phyloP scores from a whole-genome alignment of 2,797 vertebrate genomes.

The Fundulus diaphanus region DNA sequence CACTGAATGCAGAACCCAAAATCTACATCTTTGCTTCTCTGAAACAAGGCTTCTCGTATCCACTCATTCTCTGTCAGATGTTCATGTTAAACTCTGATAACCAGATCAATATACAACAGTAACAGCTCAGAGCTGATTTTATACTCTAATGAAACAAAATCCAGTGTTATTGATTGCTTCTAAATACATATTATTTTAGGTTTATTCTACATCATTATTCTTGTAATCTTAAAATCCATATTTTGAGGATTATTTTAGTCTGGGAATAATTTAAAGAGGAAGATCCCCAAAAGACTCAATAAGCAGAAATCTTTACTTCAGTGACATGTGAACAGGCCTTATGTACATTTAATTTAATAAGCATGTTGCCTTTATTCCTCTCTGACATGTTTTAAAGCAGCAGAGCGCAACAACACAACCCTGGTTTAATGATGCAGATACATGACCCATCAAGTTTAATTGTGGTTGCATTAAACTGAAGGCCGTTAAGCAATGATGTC shows the following conservation, averaged over 20 bases:
- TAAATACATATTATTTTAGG: too few species aligned
- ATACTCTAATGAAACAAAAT: neutral
- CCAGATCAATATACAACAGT: neutral
- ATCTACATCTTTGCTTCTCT: neutral
- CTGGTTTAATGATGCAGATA: neutral
- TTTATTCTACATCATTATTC: too few species aligned
- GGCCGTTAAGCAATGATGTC: neutral
- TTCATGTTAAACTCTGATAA: neutral
- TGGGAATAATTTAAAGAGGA: neutral
- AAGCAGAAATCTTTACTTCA: neutral
- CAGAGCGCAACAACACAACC: neutral
- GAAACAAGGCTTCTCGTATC: neutral
- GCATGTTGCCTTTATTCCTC: neutral
- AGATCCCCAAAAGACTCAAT: neutral
- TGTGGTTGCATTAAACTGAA: neutral
- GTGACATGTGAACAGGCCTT: neutral
- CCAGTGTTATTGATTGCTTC: too few species aligned
- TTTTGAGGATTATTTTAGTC: neutral
- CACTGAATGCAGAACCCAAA: neutral
- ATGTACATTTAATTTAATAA: neutral
- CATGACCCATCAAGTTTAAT: neutral
- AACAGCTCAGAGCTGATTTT: neutral
- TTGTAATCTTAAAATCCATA: neutral
- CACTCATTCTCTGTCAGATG: too few species aligned
- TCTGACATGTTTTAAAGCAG: neutral